Percentiles rank a stretch among this genome's conserved stretches.
phyloP scores from a whole-genome alignment of 2,113 vertebrate genomes.

The Ptilonorhynchus violaceus region DNA sequence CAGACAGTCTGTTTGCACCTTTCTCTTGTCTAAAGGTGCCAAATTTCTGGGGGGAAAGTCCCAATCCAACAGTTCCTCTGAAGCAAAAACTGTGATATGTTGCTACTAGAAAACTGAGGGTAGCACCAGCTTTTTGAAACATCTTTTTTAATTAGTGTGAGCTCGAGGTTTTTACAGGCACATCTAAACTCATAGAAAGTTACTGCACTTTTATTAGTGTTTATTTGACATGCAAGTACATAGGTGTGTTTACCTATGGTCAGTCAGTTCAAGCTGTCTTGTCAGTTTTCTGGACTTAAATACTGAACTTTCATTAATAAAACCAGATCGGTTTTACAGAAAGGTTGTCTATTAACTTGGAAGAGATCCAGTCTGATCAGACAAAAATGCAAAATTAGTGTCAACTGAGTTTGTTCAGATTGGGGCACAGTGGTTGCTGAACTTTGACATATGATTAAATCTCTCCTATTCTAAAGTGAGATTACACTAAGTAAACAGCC shows the following conservation, averaged over 20 bases:
- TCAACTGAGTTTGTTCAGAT: background rate
- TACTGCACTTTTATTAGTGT: background rate
- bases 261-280: background rate
- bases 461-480: conserved; percentile 20
- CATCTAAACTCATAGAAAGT: background rate
- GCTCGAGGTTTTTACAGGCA: background rate
- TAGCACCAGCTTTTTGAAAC: background rate
- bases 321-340: background rate
- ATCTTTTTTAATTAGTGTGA: background rate
- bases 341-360: background rate
- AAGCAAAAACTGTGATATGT: background rate
- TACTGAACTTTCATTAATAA: background rate
- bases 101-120: background rate
- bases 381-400: background rate
- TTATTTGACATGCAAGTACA: background rate
- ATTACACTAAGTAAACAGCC: conserved; percentile 1
- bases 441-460: background rate
- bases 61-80: rapidly evolving
- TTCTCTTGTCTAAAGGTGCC: background rate
- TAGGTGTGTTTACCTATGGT: background rate
- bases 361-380: background rate
- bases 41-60: rapidly evolving
- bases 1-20: background rate
- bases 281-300: background rate
- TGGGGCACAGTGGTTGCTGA: background rate